Evolutionary conservation across 2,888 invertebrate species (phyloP).

Genomic region (Bellardia bayeri): DNA sequence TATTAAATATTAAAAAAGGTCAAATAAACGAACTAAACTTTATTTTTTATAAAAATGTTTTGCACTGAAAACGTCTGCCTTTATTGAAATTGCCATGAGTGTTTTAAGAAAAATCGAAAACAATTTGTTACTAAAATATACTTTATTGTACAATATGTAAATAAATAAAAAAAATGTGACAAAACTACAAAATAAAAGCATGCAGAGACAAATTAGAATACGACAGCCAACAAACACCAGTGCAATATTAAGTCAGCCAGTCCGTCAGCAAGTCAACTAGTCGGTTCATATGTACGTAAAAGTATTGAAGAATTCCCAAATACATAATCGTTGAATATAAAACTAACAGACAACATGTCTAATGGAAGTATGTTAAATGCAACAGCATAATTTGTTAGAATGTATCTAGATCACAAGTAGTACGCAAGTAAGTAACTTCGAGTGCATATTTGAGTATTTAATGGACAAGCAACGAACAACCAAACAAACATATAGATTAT

Average conservation of each 20-base stretch:
- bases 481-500: not conserved
- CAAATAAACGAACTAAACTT: no score
- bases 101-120: constrained; percentile 42
- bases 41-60: no score
- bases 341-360: constrained; percentile 69
- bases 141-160: constrained; percentile 20
- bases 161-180: constrained; percentile 4
- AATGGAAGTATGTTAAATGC: constrained; percentile 68
- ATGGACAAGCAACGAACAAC: constrained; percentile 13
- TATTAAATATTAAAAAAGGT: no score
- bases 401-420: constrained; percentile 57
- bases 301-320: constrained; percentile 53
- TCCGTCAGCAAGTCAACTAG: constrained; percentile 21
- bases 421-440: constrained; percentile 12
- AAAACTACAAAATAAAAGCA: constrained; percentile 30
- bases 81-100: not conserved
- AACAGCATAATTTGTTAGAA: constrained; percentile 64
- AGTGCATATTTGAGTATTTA: constrained; percentile 30
- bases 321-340: constrained; percentile 43
- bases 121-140: constrained; percentile 51
- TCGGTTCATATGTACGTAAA: not conserved
- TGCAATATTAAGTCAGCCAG: constrained; percentile 34
- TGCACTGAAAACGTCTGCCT: not conserved
- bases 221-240: constrained; percentile 35
- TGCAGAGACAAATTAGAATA: constrained; percentile 67